Base-by-base conservation (phyloP, 2,888 invertebrate genomes). In the Oscheius onirici region DNA sequence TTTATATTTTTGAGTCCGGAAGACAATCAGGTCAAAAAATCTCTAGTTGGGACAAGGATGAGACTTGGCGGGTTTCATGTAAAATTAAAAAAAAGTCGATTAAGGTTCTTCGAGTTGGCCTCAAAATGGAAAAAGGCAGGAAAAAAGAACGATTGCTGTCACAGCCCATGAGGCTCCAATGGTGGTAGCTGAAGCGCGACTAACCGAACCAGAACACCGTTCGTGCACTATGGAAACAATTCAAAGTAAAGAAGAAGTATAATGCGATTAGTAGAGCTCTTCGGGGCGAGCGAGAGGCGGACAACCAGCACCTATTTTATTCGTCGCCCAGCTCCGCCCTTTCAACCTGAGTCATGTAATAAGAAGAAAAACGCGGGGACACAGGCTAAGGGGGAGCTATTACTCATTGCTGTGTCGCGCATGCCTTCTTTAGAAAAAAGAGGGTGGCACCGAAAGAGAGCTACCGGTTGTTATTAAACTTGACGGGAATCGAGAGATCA, bases 331-430 rank as follows among this genome's bases (percentile, higher is more conserved):
- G n/a, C 63, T 17, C 63, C 63, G 49, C 63, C 49, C 49, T 26
- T 34, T 17, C 20, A 6, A 8, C 22, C 63, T 63, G 63, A 63
- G 49, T 63, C 63, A 63, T 49, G 63, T 63, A 63, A 63, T 63
- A 63, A 63, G 63, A 28, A 49, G 49, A 63, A 63, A 28, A 49
- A 26, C 46, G 34, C 41, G 43, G 24, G 49, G 34, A 34, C 34
- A 34, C 34, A 34, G 34, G 34, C 34, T 34, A 34, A 34, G 34
- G 34, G 26, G 49, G 24, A 46, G 49, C 49, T 46, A 49, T 63
- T 49, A 49, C 63, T 49, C 63, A 46, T n/a, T 43, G 44, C 43
- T 44, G 49, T 34, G 49, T 17, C 63, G 40, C 63, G 28, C 46
- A 8, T 40, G n/a, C 51, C 20, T 51, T 51, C 51, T 22, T 22